Percentiles rank a stretch among this genome's conserved stretches.
Evolutionary conservation across 2,113 vertebrate genomes (phyloP).

Genomic region (Motacilla alba): DNA sequence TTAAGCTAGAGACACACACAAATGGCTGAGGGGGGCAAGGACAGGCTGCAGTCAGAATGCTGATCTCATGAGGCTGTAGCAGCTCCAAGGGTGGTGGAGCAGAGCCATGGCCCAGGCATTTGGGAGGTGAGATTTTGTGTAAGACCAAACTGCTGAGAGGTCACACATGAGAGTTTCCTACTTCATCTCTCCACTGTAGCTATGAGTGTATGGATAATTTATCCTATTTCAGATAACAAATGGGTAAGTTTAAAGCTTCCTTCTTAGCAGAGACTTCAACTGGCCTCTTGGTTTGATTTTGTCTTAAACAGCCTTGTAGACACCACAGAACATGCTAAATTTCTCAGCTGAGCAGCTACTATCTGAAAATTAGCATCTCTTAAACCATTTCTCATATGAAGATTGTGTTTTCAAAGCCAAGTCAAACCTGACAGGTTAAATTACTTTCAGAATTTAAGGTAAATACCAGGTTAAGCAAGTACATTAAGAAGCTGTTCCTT

Average conservation of each 20-base stretch:
- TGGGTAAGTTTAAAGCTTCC: not conserved
- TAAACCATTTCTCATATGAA: not conserved
- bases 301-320: not conserved
- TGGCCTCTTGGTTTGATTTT: not conserved
- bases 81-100: accelerated
- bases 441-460: not conserved
- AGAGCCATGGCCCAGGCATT: not conserved
- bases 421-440: not conserved
- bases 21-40: not conserved
- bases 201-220: not conserved
- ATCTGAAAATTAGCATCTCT: not conserved
- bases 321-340: not conserved
- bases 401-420: not conserved
- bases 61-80: not conserved
- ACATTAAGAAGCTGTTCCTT: not conserved
- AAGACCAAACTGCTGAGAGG: not conserved
- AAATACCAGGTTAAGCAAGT: not conserved
- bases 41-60: not conserved
- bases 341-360: not conserved
- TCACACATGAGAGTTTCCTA: not conserved
- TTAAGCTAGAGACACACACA: not conserved
- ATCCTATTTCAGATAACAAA: not conserved
- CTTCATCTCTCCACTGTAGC: not conserved
- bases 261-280: not conserved
- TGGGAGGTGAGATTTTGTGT: not conserved